Evolutionary conservation across 2,888 invertebrate genomes (phyloP).

Genomic region (Automeris io): DNA sequence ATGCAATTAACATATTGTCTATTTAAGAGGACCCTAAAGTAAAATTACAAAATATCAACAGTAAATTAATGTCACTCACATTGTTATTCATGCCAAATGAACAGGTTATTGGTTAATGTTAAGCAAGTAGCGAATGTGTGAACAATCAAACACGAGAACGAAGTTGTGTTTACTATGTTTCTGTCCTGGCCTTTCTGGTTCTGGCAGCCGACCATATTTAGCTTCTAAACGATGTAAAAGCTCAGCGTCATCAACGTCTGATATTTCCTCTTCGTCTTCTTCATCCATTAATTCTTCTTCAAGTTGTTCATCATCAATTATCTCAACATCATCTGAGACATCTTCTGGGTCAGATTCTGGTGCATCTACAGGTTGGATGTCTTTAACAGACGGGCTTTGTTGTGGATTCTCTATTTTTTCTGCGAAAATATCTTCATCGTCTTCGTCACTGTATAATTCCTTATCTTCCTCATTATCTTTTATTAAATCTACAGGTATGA

Average conservation of each 20-base stretch:
- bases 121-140: constrained; percentile 14
- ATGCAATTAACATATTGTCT: background rate
- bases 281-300: constrained; percentile 67
- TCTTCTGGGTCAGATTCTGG: constrained; percentile 44
- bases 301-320: constrained; percentile 65
- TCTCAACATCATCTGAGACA: constrained; percentile 61
- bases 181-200: constrained; percentile 64
- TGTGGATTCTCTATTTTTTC: constrained; percentile 39
- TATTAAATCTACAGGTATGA: constrained; percentile 15
- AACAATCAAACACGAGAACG: constrained; percentile 14
- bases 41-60: background rate
- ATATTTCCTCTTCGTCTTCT: constrained; percentile 72
- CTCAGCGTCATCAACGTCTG: constrained; percentile 83
- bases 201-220: constrained; percentile 83
- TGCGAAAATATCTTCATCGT: constrained; percentile 44
- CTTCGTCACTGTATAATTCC: constrained; percentile 59
- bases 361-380: constrained; percentile 18
- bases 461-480: constrained; percentile 32
- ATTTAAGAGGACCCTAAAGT: background rate
- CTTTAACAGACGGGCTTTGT: constrained; percentile 20
- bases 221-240: constrained; percentile 82
- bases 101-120: constrained; percentile 41
- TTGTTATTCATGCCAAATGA: constrained; percentile 54
- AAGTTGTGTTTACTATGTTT: constrained; percentile 61
- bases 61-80: constrained; percentile 43